Percentiles rank a stretch among this genome's conserved stretches.
These are phyloP conservation scores for Crotalus helleri DNA, from an alignment of 2,113 vertebrate genomes.

Conservation along the genomic window DNA sequence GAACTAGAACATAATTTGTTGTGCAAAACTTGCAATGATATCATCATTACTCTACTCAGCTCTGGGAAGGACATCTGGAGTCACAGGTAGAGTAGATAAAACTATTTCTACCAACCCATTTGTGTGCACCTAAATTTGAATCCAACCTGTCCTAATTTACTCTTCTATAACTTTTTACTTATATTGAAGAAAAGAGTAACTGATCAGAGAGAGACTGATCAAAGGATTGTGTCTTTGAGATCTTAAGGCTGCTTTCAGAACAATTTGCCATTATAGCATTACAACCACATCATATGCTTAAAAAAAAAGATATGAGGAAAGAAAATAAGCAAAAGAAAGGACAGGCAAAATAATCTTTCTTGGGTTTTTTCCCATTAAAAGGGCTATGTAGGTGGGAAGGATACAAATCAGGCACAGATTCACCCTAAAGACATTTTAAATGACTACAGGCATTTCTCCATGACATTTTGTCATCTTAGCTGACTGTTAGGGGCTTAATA, in stretches of 20 bases:
- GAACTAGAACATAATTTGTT: background rate
- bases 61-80: background rate
- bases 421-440: conserved; percentile 40
- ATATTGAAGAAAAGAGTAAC: background rate
- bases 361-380: conserved; percentile 21
- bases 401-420: conserved; percentile 32
- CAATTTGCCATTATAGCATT: conserved; percentile 8
- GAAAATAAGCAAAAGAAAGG: conserved; percentile 6
- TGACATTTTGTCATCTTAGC: conserved; percentile 55
- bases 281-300: conserved; percentile 47
- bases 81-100: background rate
- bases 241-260: background rate
- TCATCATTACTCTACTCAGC: background rate
- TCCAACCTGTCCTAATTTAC: background rate
- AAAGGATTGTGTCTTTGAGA: background rate
- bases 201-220: background rate
- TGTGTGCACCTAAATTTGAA: background rate
- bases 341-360: conserved; percentile 29
- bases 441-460: conserved; percentile 40
- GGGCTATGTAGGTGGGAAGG: conserved; percentile 13
- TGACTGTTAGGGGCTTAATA: conserved; percentile 52
- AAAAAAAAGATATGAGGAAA: conserved; percentile 27
- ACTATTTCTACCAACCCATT: background rate
- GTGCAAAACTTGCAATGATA: background rate
- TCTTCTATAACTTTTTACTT: background rate